Evolutionary conservation across 2,888 invertebrate genomes (phyloP), one percentile per base, ranked within the genome.

Genomic region (Congeria kusceri): DNA sequence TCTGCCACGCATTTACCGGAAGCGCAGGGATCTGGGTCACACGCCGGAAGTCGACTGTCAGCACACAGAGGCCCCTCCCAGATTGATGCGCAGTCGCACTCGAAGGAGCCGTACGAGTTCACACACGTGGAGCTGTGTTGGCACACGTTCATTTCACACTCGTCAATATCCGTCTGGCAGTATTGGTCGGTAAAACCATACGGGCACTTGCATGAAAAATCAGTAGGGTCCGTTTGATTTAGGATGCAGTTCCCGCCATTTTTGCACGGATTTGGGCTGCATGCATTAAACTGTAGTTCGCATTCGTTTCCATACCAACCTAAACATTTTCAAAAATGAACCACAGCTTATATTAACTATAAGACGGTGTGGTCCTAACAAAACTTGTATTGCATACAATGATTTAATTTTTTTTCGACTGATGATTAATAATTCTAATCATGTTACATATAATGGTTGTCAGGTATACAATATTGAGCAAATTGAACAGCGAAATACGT

Each of bases 71-170:
- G 27, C 3, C 97, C 98, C 89, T 98, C 98, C 87, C 82, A 89
- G 3, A 85, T 81, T 15, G 72, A 56, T 9, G 77, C 44, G 76
- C 91, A 92, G 1, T 67, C 49, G 67, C 91, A 92, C 49, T 74
- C 75, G 77, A 87, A 92, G 0, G 86, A 86, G 11, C 91, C 91
- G 25, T 80, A 39, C 9, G 78, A 88, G 77, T 91, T 91, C 49
- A 97, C 96, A 92, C 99, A 99, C 0, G 98, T 98, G 61, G 98
- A 98, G 0, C 98, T 98, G 91, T 98, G 97, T 94, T 97, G 97
- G 94, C 99, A 99, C 9, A 89, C 86, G n/a, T 71, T 61, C 29
- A 96, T 96, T 0, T 96, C 96, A 93, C 98, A 98, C 94, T 98
- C 98, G 94, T 98, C 98, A 13, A 80, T 62, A 47, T 86, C 86